Conservation (phyloP, 2,888 invertebrate genomes). For the Microdon myrmicae region DNA sequence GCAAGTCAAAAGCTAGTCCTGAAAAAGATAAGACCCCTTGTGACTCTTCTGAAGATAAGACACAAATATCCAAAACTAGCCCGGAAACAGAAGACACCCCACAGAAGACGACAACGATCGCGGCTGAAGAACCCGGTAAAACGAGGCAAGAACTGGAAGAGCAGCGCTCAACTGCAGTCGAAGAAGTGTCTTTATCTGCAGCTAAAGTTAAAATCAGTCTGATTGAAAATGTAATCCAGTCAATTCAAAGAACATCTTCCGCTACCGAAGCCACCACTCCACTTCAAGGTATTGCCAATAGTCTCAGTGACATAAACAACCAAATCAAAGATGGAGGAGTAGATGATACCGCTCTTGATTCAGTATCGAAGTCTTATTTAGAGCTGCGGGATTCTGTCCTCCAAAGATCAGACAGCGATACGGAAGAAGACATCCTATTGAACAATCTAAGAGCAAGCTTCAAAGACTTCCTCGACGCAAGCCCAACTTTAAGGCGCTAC, state of each 20-base stretch:
- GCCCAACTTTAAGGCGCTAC: slow-evolving; percentile 9
- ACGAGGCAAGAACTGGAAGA: not conserved
- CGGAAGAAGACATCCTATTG: slow-evolving; percentile 4
- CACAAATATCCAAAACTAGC: not conserved
- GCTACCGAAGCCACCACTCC: slow-evolving; percentile 1
- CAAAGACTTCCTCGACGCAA: slow-evolving; percentile 12
- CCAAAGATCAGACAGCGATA: slow-evolving; percentile 29
- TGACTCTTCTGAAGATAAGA: not conserved
- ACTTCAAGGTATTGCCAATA: not conserved
- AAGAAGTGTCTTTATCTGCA: not conserved
- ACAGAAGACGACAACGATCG: not conserved
- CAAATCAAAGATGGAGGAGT: slow-evolving; percentile 8
- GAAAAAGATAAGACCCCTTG: not conserved
- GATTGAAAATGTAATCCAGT: slow-evolving; percentile 7
- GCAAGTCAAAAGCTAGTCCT: slow-evolving; percentile 3
- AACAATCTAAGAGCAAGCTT: slow-evolving; percentile 12
- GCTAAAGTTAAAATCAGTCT: slow-evolving; percentile 9
- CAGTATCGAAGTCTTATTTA: slow-evolving; percentile 15
- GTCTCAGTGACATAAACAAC: slow-evolving; percentile 8
- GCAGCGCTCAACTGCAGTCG: not conserved
- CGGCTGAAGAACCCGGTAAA: not conserved
- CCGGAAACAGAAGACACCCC: not conserved
- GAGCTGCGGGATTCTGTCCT: slow-evolving; percentile 15
- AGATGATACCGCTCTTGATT: slow-evolving; percentile 10
- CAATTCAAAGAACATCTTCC: slow-evolving; percentile 3